Evolutionary conservation across 2,888 invertebrate genomes (phyloP), one percentile per base, ranked within the genome.

Genomic region (Agrotis puta): DNA sequence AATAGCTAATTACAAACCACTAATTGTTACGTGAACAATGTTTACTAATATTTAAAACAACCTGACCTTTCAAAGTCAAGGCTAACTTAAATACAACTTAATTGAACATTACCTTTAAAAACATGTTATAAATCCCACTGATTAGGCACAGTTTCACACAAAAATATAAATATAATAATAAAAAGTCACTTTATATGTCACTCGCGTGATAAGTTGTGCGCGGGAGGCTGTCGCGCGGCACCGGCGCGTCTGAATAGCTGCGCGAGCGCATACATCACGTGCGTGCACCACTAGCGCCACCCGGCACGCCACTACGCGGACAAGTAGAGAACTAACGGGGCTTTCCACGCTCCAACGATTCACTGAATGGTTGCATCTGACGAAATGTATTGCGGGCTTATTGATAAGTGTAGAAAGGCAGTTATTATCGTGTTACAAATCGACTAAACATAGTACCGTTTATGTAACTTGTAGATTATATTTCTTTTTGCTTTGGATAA

Each of bases 161-260:
- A 83, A 64, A 75, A 56, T 69, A 11, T 39, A 74, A 82, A 56
- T 66, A 27, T 57, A 83, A 85, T 83, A 87, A 85, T 83, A 86
- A 83, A 80, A 85, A 85, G 76, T 81, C 85, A 88, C 91, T 78
- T 69, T 71, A 47, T 89, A 87, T 89, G 88, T 92, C 93, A 95
- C 95, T 91, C 94, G 93, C 95, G 94, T 89, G 89, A 87, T 90
- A 88, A 90, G 90, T 85, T 89, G 87, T 91, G 93, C 92, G 89
- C 94, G 93, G 91, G 94, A 95, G 95, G 95, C 94, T 95, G 93
- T 94, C 88, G 93, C 94, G 95, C 94, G 88, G 88, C 88, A 88
- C 85, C 88, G 85, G 90, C 91, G 91, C 93, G 93, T 94, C 94
- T 95, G 95, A 87, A 14, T 56, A 56, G 84, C 86, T 87, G 93